Evolutionary conservation across 2,888 invertebrate genomes (phyloP), one percentile per base, ranked within the genome.

Genomic region (Eulithis testata): DNA sequence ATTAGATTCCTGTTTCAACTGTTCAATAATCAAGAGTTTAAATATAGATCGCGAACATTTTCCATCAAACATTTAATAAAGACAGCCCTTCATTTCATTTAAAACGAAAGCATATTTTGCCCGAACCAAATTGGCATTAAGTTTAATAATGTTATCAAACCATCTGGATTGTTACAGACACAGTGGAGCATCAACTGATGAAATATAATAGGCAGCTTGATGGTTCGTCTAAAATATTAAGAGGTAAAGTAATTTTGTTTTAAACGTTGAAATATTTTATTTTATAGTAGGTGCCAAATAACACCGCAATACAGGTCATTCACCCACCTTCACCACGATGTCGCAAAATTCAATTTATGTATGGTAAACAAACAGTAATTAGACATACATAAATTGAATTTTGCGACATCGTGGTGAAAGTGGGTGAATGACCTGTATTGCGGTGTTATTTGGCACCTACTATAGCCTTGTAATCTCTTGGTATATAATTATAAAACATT

Each of bases 61-160:
- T 56, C 36, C 62, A 51, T 62, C 56, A 59, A 64, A 59, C 59
- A 59, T 64, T 64, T 64, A 64, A 64, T 64, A 64, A 59, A 59
- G 59, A 43, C 64, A 54, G 54, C 54, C 54, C 49, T 59, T 64
- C 49, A 64, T 64, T 55, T 47, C n/a, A 36, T 44, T 64, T 57
- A 62, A 63, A 63, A 44, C 59, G 50, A 59, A 59, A 54, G 64
- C 59, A 59, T 59, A 64, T 64, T 64, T 64, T 64, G 55, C 49
- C 43, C 64, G 59, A 64, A 54, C 53, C 47, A 47, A 63, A 66
- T 66, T 66, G 66, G 59, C 59, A 66, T 66, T 56, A 60, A 40
- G 51, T 43, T 37, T 63, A 51, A 66, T 66, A 60, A 63, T 63
- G 66, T 56, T 63, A 66, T 59, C 59, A 62, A 60, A 60, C 59